These are phyloP conservation scores for Ochotona curzoniae DNA, from an alignment of 2,113 vertebrate genomes.

Conservation along the genomic window DNA sequence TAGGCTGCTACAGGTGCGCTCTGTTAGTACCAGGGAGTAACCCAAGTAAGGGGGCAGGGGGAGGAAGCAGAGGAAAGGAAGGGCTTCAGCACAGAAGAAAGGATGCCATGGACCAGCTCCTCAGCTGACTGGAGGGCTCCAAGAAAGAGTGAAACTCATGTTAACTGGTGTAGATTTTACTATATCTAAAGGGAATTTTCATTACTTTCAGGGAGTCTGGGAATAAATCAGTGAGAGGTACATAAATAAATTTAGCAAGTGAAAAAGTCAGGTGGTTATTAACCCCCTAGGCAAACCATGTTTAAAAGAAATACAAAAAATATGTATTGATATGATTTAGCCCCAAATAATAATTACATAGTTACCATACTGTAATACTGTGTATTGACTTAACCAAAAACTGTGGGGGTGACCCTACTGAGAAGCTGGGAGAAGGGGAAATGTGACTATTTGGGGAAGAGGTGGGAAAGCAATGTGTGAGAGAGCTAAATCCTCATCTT, in stretches of 20 bases:
- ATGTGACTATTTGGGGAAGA: background rate
- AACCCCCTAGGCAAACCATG: conserved; percentile 24
- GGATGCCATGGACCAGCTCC: background rate
- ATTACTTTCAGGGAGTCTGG: background rate
- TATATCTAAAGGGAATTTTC: background rate
- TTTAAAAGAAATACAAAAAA: conserved; percentile 40
- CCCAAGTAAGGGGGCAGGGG: background rate
- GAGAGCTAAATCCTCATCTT: background rate
- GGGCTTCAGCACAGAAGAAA: background rate
- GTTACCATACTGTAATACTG: background rate
- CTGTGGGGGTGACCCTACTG: background rate
- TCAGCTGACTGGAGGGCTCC: background rate
- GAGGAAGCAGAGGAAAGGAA: background rate
- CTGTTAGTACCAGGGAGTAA: background rate
- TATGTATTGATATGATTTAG: background rate
- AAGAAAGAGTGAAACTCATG: background rate
- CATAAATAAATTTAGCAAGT: background rate
- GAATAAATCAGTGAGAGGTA: conserved; percentile 10
- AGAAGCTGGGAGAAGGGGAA: background rate
- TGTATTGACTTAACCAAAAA: conserved; percentile 22
- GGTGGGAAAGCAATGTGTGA: background rate
- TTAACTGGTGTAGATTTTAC: background rate
- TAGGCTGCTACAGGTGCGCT: background rate
- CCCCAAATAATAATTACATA: conserved; percentile 29
- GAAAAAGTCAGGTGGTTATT: conserved; percentile 28